Base-by-base conservation (phyloP, 1,140 invertebrate genomes). In the Drosophila kikkawai region DNA sequence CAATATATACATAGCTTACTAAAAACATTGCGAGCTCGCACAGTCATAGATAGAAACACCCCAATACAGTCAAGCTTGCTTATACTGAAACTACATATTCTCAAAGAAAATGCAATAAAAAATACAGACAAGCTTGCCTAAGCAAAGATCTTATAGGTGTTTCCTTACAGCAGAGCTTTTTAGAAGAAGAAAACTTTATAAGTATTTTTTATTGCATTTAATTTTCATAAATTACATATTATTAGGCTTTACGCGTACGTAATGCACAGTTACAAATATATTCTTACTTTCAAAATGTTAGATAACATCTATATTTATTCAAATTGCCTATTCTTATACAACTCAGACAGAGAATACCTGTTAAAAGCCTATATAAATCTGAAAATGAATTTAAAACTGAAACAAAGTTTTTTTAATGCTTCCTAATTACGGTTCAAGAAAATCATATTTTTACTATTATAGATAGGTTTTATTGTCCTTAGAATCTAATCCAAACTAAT, bases 11-110 rank as follows among this genome's bases (percentile, higher is more conserved):
- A 12, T 12, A 19, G 13, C 42, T 48, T 29, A 22, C 60, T 26
- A 47, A 17, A 17, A 42, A 66, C 60, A 69, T 41, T 32, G 29
- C 56, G 7, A 44, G 56, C 13, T 65, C 11, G 37, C 56, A 9
- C 55, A 36, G 12, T 63, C 19, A n/a, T 11, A 37, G 11, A 12
- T 68, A 65, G 29, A 32, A 37, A 29, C 48, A 32, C 37, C 4
- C 26, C 19, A 29, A 11, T 26, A 68, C 63, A 51, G 67, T 36
- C 2, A 5, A 42, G 7, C 13, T 17, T 17, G 34, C 59, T 32
- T 65, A 42, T 1, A 7, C 5, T 26, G 3, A 12, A 39, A 17
- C 15, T 9, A 1, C 4, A 17, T 9, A 17, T 5, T 36, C 12
- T 5, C 11, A 3, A 7, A 11, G n/a, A 32, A 59, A 32, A 45